Conservation (phyloP, 2,888 invertebrate genomes). For the Nephrotoma flavescens region DNA sequence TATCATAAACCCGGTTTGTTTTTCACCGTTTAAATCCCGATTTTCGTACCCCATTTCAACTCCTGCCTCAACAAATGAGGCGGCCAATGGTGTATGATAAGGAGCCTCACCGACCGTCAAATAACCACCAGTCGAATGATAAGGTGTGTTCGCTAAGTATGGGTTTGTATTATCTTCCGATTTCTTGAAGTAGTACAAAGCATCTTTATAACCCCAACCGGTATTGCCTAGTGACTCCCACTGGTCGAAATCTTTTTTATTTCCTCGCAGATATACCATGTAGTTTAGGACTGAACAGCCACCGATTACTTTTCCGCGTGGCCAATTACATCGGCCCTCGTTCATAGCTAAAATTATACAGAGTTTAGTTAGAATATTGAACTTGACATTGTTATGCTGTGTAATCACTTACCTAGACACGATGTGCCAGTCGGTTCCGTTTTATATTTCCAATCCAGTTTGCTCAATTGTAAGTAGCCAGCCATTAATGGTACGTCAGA, state of each 20-base stretch:
- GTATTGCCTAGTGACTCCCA: slow-evolving; percentile 80
- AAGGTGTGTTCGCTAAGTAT: slow-evolving; percentile 61
- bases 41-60: slow-evolving; percentile 73
- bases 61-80: slow-evolving; percentile 70
- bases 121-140: slow-evolving; percentile 67
- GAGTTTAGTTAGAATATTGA: not conserved
- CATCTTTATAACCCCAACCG: slow-evolving; percentile 75
- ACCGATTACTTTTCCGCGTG: slow-evolving; percentile 80
- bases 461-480: slow-evolving; percentile 71
- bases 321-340: slow-evolving; percentile 76
- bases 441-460: slow-evolving; percentile 86
- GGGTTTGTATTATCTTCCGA: slow-evolving; percentile 84
- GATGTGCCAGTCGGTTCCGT: slow-evolving; percentile 72
- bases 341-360: slow-evolving; percentile 53
- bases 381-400: not conserved
- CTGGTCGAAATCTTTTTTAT: slow-evolving; percentile 73
- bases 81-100: slow-evolving; percentile 68
- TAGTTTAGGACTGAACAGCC: slow-evolving; percentile 82
- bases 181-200: slow-evolving; percentile 74
- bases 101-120: slow-evolving; percentile 76
- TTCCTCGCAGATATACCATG: slow-evolving; percentile 83
- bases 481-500: slow-evolving; percentile 80
- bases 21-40: slow-evolving; percentile 74
- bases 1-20: slow-evolving; percentile 78
- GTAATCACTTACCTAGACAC: slow-evolving; percentile 52